Evolutionary conservation across 2,797 vertebrate genomes (phyloP), one percentile per base, ranked within the genome.

Genomic region (Helicolenus hilgendorfi): DNA sequence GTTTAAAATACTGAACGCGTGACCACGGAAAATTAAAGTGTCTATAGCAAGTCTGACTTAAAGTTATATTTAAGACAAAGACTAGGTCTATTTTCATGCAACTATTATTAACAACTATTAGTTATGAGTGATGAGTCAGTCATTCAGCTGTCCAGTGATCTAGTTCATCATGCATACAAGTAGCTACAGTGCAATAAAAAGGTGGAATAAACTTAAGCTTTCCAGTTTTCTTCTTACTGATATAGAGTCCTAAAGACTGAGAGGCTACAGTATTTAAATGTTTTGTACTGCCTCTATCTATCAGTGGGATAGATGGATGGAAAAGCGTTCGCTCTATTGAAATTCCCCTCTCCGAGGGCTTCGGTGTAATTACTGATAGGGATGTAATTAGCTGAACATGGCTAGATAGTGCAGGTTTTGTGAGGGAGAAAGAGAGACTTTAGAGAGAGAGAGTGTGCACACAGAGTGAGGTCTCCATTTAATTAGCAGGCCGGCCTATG

Each of bases 311-410:
- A 78, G 73, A 86, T 79, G 72, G 72, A 82, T 72, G 59, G 69
- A 86, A 79, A 79, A 71, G 49, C 86, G 70, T 86, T 63, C 58
- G 77, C 90, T 89, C 81, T 82, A 86, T 77, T 88, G 83, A 90
- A 92, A 91, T 74, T 58, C n/a, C 59, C 14, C 83, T 94, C 92
- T 90, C 91, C 27, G 36, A 65, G 74, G 87, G 77, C 87, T 72
- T 81, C 15, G 84, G 90, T 94, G 88, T 95, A 97, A 97, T 97
- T 96, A 96, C 95, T 89, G 94, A 95, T 94, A 95, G 92, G 83
- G 81, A 92, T 95, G 94, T 96, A 96, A 97, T 97, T 96, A 97
- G 95, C 90, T 87, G 83, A 93, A 93, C 91, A 90, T 85, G 88
- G 90, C 45, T 18, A 90, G 91, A 95, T 90, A 92, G 83, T 20